Evolutionary conservation across 2,113 vertebrate genomes (phyloP), one percentile per base, ranked within the genome.

Genomic region (Bubalus kerabau): DNA sequence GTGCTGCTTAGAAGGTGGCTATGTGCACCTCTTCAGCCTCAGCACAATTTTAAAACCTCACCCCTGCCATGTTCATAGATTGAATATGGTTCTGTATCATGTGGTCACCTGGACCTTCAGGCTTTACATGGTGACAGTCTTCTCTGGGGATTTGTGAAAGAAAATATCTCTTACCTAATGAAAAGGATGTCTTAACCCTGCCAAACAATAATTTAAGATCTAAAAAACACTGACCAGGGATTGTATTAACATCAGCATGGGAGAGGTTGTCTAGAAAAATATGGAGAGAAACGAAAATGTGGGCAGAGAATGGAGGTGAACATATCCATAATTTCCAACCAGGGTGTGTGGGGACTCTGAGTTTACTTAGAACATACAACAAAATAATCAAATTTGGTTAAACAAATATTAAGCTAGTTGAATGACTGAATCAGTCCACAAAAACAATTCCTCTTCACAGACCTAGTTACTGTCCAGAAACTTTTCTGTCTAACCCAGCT

Each of bases 371-470:
- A 91, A 80, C 0, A 2, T 90, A 56, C 67, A 46, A 88, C 40
- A 87, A 40, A 82, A 87, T 19, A 28, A 74, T 21, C 82, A 87
- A 76, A 26, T 80, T 52, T 91, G n/a, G 2, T 40, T 74, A 40
- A 87, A 81, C 14, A 96, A 67, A 64, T 91, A 95, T 13, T 92
- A 92, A 93, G 67, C 43, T 89, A 94, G 46, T n/a, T 87, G 56
- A 46, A 76, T 78, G 56, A 59, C 8, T 48, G 94, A 85, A 24
- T 46, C 3, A 5, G 57, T n/a, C 6, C 36, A 80, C 3, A 10
- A 54, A 84, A 96, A 90, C 21, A 88, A 78, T 67, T 80, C 54
- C 74, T 82, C 43, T 48, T 48, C 12, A 43, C 14, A 85, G 23
- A 24, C 64, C 46, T 96, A 80, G 52, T 82, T 78, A 46, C 76